phyloP scores from a whole-genome alignment of 2,113 vertebrate genomes.

The Grus americana region DNA sequence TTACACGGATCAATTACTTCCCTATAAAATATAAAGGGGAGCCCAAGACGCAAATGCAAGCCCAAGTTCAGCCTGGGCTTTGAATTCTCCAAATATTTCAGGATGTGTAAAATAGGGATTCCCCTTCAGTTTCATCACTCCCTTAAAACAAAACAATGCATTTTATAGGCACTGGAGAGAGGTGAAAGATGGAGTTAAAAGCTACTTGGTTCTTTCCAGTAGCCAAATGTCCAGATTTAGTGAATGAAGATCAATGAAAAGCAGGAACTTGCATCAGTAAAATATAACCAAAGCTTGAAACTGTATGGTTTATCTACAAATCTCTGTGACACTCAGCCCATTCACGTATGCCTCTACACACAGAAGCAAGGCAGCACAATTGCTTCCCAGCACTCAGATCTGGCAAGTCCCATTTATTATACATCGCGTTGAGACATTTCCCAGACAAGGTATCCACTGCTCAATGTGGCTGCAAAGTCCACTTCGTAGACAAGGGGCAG shows the following conservation, averaged over 20 bases:
- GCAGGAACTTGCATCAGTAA: constrained; percentile 3
- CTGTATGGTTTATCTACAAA: not conserved
- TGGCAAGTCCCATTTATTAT: not conserved
- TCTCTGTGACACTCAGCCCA: not conserved
- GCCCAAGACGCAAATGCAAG: not conserved
- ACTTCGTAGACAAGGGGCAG: not conserved
- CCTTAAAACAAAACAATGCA: not conserved
- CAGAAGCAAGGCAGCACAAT: not conserved
- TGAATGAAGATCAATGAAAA: constrained; percentile 37
- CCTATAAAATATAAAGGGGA: constrained; percentile 13
- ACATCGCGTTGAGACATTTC: accelerated
- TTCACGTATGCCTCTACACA: not conserved
- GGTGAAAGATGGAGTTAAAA: not conserved
- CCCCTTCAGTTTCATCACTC: not conserved
- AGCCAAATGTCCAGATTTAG: constrained; percentile 18
- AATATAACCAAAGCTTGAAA: not conserved
- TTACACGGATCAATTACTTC: constrained; percentile 18
- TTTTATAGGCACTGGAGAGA: not conserved
- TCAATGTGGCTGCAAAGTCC: constrained; percentile 46
- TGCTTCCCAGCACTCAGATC: not conserved
- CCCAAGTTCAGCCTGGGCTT: not conserved
- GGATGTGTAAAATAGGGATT: not conserved
- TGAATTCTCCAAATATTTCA: not conserved
- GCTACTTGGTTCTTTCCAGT: not conserved
- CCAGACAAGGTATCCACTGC: not conserved